Percentiles rank a stretch among this genome's conserved stretches.
Evolutionary conservation across 2,888 invertebrate genomes (phyloP).

Genomic region (Trachelus troglodyta): DNA sequence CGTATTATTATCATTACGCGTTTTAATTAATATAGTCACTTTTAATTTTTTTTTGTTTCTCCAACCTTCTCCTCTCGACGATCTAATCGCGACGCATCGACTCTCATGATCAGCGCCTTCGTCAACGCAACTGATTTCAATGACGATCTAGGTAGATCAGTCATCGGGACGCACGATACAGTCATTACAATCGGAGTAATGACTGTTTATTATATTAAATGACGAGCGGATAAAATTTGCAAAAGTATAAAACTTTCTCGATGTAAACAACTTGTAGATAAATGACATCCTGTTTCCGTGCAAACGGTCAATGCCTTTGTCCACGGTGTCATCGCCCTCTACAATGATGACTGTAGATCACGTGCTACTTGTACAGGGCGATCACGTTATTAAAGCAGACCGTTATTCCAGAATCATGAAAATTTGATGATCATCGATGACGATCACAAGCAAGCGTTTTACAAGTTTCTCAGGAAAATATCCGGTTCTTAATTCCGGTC

Average conservation of each 20-base stretch:
- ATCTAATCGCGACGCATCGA: background rate
- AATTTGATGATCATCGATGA: background rate
- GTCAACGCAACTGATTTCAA: background rate
- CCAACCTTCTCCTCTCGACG: background rate
- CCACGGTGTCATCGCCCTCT: slow-evolving; percentile 47
- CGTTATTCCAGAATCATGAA: background rate
- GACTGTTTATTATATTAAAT: background rate
- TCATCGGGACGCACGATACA: background rate
- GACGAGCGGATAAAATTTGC: background rate
- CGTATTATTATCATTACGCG: background rate
- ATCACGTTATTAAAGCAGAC: slow-evolving; percentile 1
- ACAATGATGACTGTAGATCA: background rate
- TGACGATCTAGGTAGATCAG: background rate
- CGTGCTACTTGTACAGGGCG: slow-evolving; percentile 9
- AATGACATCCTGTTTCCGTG: slow-evolving; percentile 15
- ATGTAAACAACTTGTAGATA: background rate
- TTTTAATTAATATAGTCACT: background rate
- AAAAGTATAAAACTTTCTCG: background rate
- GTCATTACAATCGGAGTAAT: background rate
- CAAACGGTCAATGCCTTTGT: slow-evolving; percentile 50
- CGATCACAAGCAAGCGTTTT: background rate
- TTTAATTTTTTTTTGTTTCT: background rate
- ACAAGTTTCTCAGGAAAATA: background rate
- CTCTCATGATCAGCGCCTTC: background rate
- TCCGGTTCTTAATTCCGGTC: background rate